A percentile compares a stretch with the other conserved stretches of the same genome.
These are phyloP conservation scores for Tichodroma muraria DNA, from an alignment of 2,113 vertebrate genomes.

Conservation along the genomic window DNA sequence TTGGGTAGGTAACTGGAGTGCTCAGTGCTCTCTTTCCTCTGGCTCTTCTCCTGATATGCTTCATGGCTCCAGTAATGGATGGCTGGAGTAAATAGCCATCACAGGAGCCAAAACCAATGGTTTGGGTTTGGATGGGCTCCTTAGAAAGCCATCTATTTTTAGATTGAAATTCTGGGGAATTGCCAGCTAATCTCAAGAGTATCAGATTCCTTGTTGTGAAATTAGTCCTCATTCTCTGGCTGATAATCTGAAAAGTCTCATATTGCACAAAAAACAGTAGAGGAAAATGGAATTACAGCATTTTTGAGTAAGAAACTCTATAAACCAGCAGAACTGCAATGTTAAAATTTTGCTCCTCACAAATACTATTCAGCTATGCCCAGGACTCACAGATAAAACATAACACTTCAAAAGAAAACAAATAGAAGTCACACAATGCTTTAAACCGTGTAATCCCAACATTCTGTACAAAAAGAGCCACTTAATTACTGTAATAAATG, in stretches of 20 bases:
- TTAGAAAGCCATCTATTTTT: background rate
- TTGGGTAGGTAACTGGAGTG: background rate
- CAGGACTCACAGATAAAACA: background rate
- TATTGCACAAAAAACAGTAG: background rate
- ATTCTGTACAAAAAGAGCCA: background rate
- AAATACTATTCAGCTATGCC: background rate
- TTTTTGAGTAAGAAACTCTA: background rate
- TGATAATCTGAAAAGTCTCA: background rate
- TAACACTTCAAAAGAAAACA: background rate
- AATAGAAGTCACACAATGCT: background rate
- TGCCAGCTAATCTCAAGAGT: background rate
- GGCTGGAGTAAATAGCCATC: background rate
- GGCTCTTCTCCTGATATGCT: background rate
- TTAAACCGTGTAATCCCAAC: background rate
- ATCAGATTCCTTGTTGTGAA: background rate
- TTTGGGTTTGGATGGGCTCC: background rate
- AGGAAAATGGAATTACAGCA: background rate
- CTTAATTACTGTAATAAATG: too few species aligned
- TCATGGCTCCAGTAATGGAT: too few species aligned
- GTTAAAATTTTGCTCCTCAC: background rate
- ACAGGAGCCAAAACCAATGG: background rate
- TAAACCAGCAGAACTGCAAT: background rate
- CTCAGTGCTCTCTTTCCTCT: background rate
- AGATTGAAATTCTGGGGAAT: background rate
- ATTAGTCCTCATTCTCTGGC: background rate